Evolutionary conservation across 2,113 vertebrate species (phyloP).

Genomic region (Symphodus melops): DNA sequence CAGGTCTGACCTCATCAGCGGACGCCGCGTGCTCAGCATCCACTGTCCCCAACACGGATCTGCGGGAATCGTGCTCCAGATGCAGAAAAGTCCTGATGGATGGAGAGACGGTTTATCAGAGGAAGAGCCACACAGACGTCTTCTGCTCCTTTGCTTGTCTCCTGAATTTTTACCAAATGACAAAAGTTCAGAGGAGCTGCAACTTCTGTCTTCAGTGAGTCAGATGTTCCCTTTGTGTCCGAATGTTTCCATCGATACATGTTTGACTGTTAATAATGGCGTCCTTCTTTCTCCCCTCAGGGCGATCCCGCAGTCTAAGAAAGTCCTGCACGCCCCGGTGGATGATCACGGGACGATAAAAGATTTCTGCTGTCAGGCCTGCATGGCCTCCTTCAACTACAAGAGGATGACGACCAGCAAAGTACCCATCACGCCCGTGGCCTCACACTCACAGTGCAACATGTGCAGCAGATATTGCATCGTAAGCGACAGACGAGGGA

Average conservation of each 20-base stretch:
- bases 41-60: conserved; percentile 45
- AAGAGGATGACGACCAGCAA: conserved; percentile 84
- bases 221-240: too few relatives aligned
- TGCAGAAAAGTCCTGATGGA: conserved; percentile 91
- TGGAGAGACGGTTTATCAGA: conserved; percentile 93
- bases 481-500: conserved; percentile 76
- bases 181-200: conserved; percentile 87
- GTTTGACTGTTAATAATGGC: neutral
- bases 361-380: conserved; percentile 93
- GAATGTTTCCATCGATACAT: too few relatives aligned
- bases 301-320: conserved; percentile 86
- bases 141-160: conserved; percentile 90
- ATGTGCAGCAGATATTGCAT: conserved; percentile 91
- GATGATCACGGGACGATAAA: conserved; percentile 84
- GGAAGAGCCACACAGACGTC: conserved; percentile 89
- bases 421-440: fast-evolving
- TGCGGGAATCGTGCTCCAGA: conserved; percentile 87
- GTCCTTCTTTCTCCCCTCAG: conserved; percentile 72
- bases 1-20: conserved; percentile 85
- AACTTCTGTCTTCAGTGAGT: conserved; percentile 93
- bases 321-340: conserved; percentile 87
- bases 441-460: conserved; percentile 86
- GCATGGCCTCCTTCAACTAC: conserved; percentile 88
- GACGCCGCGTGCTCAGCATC: conserved; percentile 60
- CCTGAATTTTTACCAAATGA: conserved; percentile 69